phyloP scores from a whole-genome alignment of 2,797 vertebrate genomes.

The Gymnothorax reevesii region DNA sequence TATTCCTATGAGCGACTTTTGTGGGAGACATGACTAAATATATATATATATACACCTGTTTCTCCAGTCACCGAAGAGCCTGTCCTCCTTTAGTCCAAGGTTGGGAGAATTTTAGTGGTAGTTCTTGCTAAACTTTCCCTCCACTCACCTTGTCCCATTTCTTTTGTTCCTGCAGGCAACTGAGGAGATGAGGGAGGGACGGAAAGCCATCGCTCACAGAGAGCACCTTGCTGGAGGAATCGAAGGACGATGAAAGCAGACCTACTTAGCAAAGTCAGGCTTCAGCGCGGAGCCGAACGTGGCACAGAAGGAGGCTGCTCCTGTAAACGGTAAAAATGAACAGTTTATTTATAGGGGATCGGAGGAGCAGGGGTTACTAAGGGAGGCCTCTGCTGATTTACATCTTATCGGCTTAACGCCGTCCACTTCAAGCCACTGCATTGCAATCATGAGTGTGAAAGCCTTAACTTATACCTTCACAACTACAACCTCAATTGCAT shows the following conservation, averaged over 20 bases:
- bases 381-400: not conserved
- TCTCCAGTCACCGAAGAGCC: not conserved
- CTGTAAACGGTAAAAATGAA: not conserved
- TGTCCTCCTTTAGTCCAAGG: not conserved
- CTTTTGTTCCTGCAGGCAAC: not conserved
- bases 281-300: not conserved
- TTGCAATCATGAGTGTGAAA: not conserved
- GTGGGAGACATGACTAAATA: not conserved
- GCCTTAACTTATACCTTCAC: not conserved
- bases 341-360: not conserved
- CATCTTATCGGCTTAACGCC: not conserved
- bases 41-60: not conserved
- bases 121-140: not conserved
- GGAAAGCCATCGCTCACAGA: conserved; percentile 11
- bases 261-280: conserved; percentile 5
- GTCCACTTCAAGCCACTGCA: not conserved
- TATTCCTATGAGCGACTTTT: not conserved
- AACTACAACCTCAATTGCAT: not conserved
- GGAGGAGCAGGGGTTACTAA: not conserved
- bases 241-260: not conserved
- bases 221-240: conserved; percentile 2
- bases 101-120: not conserved
- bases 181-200: not conserved
- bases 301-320: not conserved
- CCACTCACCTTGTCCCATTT: conserved; percentile 1